Evolutionary conservation across 1,140 invertebrate species (phyloP).

Genomic region (Scaptodrosophila lebanonensis): DNA sequence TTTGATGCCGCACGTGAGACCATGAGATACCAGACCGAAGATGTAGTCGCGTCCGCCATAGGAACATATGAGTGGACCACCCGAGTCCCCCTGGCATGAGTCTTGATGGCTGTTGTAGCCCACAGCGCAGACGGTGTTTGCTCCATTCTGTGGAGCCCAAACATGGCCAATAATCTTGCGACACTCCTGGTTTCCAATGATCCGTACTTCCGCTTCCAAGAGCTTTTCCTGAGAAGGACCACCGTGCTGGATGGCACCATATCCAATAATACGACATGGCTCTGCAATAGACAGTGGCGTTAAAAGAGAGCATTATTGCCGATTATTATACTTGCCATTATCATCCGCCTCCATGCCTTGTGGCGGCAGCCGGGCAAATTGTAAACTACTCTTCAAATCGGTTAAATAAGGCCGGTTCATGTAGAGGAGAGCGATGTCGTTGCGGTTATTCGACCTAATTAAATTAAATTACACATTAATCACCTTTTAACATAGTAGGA

Average conservation of each 20-base stretch:
- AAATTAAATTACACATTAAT: too few relatives aligned
- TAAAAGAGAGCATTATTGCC: not conserved
- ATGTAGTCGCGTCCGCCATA: conserved; percentile 53
- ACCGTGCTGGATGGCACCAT: conserved; percentile 59
- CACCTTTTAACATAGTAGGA: too few relatives aligned
- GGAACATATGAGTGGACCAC: conserved; percentile 65
- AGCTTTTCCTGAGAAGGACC: conserved; percentile 54
- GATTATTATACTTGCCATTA: conserved; percentile 36
- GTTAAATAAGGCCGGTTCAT: conserved; percentile 34
- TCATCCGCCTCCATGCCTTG: conserved; percentile 47
- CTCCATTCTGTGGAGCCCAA: conserved; percentile 66
- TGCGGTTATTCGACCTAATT: conserved; percentile 59
- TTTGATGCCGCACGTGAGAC: conserved; percentile 61
- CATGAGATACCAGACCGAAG: conserved; percentile 67
- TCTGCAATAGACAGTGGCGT: conserved; percentile 6
- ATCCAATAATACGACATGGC: conserved; percentile 68
- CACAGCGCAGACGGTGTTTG: conserved; percentile 63
- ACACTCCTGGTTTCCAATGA: conserved; percentile 59
- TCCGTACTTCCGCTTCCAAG: conserved; percentile 51
- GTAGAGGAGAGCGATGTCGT: conserved; percentile 61
- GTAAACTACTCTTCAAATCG: conserved; percentile 7
- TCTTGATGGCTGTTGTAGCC: conserved; percentile 65
- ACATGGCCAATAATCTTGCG: conserved; percentile 60
- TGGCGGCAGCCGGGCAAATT: conserved; percentile 51
- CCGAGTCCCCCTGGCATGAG: conserved; percentile 71